phyloP scores from a whole-genome alignment of 2,888 invertebrate species.

The Melinopterus prodromus region DNA sequence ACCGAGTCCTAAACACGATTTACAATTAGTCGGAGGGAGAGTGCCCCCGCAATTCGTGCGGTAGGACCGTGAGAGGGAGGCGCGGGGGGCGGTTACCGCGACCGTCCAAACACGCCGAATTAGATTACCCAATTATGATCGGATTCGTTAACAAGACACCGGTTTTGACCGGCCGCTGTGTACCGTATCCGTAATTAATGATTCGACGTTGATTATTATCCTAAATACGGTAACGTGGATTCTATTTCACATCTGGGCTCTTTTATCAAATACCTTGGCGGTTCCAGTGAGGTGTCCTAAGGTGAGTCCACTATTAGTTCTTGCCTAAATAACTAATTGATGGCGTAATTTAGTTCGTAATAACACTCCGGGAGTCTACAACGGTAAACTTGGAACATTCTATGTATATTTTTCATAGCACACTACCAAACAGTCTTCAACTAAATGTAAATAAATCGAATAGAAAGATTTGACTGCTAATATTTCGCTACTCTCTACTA shows the following conservation, averaged over 20 bases:
- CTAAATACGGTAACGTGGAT: neutral
- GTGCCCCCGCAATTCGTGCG: conserved; percentile 27
- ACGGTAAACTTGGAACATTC: too few relatives aligned
- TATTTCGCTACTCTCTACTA: too few relatives aligned
- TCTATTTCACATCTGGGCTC: neutral
- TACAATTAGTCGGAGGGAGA: conserved; percentile 28
- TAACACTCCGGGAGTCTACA: too few relatives aligned
- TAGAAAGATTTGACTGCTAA: too few relatives aligned
- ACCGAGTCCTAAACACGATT: conserved; percentile 34
- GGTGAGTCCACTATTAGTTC: too few relatives aligned
- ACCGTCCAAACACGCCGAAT: conserved; percentile 27
- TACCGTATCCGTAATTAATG: neutral
- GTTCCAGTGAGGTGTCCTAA: neutral
- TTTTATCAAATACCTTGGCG: neutral
- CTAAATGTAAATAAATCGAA: too few relatives aligned
- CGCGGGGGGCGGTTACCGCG: neutral
- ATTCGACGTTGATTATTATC: neutral
- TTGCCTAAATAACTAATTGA: too few relatives aligned
- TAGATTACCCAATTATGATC: conserved; percentile 33
- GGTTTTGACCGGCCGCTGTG: conserved; percentile 21
- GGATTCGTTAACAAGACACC: conserved; percentile 33
- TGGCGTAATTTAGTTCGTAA: too few relatives aligned
- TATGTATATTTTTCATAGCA: too few relatives aligned
- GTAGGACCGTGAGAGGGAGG: neutral
- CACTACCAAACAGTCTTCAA: too few relatives aligned